Evolutionary conservation across 2,113 vertebrate species (phyloP).

Genomic region (Oenanthe melanoleuca): DNA sequence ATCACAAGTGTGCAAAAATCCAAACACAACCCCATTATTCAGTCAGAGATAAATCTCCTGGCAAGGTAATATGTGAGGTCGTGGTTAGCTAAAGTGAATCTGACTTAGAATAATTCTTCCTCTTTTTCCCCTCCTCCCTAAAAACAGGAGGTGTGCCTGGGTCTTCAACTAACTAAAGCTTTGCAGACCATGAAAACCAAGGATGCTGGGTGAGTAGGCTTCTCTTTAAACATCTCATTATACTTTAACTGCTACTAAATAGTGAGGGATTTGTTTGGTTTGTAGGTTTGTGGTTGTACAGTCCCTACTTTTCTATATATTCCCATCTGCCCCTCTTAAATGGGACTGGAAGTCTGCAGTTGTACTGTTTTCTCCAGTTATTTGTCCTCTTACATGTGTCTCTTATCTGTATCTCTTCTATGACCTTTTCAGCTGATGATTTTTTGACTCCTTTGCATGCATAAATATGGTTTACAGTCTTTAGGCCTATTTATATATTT

Average conservation of each 20-base stretch:
- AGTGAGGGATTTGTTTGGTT: neutral
- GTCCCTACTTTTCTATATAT: neutral
- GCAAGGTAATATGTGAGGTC: neutral
- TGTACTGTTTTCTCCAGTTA: neutral
- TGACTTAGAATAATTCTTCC: neutral
- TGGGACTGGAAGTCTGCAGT: neutral
- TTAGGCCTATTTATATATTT: neutral
- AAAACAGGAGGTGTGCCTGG: neutral
- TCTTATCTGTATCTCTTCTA: neutral
- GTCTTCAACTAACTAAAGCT: neutral
- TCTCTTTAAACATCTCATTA: neutral
- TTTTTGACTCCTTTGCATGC: neutral
- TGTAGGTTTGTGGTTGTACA: neutral
- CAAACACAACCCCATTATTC: neutral
- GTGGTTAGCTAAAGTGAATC: neutral
- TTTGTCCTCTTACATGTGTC: neutral
- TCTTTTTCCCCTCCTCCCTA: accelerated
- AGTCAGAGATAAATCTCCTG: neutral
- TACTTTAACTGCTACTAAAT: neutral
- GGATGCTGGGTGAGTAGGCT: neutral
- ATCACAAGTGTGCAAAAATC: neutral
- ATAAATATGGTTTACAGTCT: neutral
- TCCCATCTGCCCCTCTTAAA: neutral
- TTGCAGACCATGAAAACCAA: neutral
- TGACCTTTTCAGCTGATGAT: neutral